Percentiles rank a stretch among this genome's conserved stretches.
phyloP scores from a whole-genome alignment of 2,888 invertebrate genomes.

The Ceramica pisi region DNA sequence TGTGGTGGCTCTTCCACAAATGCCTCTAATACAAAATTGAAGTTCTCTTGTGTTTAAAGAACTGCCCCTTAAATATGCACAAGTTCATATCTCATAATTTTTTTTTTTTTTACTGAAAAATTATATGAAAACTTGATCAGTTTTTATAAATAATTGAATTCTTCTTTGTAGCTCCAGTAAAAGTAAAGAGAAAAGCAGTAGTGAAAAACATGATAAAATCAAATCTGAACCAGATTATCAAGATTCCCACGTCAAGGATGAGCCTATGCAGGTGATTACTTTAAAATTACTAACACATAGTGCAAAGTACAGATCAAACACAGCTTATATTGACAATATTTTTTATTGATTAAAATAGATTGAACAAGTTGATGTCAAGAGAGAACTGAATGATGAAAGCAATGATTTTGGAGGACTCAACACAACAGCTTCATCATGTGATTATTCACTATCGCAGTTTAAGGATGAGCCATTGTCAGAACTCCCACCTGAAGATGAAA shows the following conservation, averaged over 20 bases:
- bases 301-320: background rate
- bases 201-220: constrained; percentile 79
- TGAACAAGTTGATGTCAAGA: constrained; percentile 83
- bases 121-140: background rate
- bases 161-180: constrained; percentile 78
- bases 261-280: constrained; percentile 82
- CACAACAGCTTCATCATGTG: constrained; percentile 93
- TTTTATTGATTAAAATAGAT: constrained; percentile 68
- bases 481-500: constrained; percentile 89
- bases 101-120: background rate
- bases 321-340: too few relatives aligned
- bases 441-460: constrained; percentile 93
- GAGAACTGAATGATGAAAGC: constrained; percentile 86
- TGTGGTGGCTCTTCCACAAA: background rate
- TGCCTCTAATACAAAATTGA: background rate
- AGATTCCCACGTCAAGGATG: constrained; percentile 83
- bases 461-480: constrained; percentile 90
- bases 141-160: background rate
- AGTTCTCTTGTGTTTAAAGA: constrained; percentile 14
- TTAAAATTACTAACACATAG: background rate
- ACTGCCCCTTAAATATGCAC: constrained; percentile 7
- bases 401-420: constrained; percentile 84
- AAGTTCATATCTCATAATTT: constrained; percentile 16
- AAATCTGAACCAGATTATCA: constrained; percentile 78
- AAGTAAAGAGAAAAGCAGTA: constrained; percentile 80